Evolutionary conservation across 2,888 invertebrate species (phyloP).

Genomic region (Chromoteleia sp.): DNA sequence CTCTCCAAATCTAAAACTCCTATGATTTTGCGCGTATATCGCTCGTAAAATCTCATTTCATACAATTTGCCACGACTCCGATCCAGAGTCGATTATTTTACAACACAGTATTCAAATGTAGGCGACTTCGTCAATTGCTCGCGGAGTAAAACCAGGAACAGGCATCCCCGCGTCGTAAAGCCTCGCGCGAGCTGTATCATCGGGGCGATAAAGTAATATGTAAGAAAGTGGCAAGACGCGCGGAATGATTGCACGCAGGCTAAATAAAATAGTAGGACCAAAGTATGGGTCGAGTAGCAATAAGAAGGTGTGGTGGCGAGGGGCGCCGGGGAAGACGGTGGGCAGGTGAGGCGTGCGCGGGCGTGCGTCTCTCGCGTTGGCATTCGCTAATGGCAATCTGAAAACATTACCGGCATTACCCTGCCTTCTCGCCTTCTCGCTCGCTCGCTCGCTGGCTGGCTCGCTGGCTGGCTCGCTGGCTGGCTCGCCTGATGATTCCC

Average conservation of each 20-base stretch:
- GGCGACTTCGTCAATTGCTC: constrained; percentile 40
- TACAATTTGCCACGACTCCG: constrained; percentile 27
- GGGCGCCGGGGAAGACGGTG: constrained; percentile 65
- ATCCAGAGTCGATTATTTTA: constrained; percentile 52
- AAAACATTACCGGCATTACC: constrained; percentile 77
- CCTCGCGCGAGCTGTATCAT: constrained; percentile 40
- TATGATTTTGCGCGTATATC: constrained; percentile 22
- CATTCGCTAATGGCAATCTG: constrained; percentile 81
- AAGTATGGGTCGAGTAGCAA: constrained; percentile 67
- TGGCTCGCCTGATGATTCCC: constrained; percentile 44
- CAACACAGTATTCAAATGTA: constrained; percentile 44
- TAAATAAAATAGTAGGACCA: constrained; percentile 57
- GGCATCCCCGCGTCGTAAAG: constrained; percentile 36
- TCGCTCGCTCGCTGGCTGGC: constrained; percentile 67
- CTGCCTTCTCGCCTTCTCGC: constrained; percentile 72
- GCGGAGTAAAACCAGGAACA: constrained; percentile 44
- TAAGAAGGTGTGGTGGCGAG: constrained; percentile 67
- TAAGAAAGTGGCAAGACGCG: constrained; percentile 53
- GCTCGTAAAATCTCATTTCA: constrained; percentile 27
- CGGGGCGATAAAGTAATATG: constrained; percentile 53
- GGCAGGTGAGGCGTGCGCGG: constrained; percentile 77
- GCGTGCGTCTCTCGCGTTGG: constrained; percentile 77
- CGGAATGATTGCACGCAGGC: constrained; percentile 49
- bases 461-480: constrained; percentile 47
- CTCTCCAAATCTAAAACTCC: constrained; percentile 1